Evolutionary conservation across 2,888 invertebrate genomes (phyloP).

Genomic region (Oscheius sp.): DNA sequence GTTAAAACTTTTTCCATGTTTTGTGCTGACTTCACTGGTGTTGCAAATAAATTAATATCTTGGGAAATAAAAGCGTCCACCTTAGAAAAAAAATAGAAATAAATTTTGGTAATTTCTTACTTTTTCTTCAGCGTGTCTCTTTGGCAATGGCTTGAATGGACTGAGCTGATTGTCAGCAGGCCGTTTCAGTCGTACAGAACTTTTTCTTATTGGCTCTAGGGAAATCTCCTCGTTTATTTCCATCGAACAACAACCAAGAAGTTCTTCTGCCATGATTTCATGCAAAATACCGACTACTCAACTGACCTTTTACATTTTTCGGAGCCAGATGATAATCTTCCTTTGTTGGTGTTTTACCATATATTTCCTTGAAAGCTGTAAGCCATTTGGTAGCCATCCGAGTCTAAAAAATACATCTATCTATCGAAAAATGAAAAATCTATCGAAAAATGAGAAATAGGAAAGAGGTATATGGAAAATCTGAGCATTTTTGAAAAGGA

Average conservation of each 20-base stretch:
- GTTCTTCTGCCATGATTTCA: neutral
- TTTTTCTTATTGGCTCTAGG: neutral
- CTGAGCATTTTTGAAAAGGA: neutral
- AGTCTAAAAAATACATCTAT: too few relatives aligned
- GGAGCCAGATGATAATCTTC: constrained; percentile 50
- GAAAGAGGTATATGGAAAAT: neutral
- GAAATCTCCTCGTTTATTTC: neutral
- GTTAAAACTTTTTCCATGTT: too few relatives aligned
- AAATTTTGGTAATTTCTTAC: too few relatives aligned
- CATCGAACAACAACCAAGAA: neutral
- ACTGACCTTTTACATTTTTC: constrained; percentile 45
- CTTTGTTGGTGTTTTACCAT: constrained; percentile 57
- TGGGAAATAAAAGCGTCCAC: too few relatives aligned
- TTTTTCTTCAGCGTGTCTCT: neutral
- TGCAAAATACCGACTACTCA: too few relatives aligned
- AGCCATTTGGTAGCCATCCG: constrained; percentile 46
- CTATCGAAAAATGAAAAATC: too few relatives aligned
- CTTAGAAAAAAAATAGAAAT: too few relatives aligned
- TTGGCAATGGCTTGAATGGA: constrained; percentile 17
- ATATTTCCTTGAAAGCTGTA: constrained; percentile 55
- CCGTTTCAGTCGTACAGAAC: constrained; percentile 26
- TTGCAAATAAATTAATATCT: too few relatives aligned
- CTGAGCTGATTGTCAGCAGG: constrained; percentile 30
- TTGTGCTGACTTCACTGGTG: too few relatives aligned
- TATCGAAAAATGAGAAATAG: neutral